Conservation (phyloP, 2,888 invertebrate genomes). For the Ganaspis brasiliensis region DNA sequence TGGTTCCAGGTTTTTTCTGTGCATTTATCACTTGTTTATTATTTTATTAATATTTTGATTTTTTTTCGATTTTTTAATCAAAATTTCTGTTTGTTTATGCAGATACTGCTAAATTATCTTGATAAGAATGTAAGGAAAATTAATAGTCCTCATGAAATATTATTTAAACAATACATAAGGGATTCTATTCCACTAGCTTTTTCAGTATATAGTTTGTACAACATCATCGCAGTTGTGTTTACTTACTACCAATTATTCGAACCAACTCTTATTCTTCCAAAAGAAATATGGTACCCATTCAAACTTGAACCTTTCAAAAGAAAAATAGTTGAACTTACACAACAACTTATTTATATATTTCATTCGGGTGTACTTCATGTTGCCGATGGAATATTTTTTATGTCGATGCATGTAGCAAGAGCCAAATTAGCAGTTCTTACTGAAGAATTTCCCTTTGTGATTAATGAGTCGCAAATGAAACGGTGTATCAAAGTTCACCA, state of each 20-base stretch:
- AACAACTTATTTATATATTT: conserved; percentile 5
- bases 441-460: background rate
- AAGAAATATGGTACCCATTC: conserved; percentile 27
- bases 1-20: too few species aligned
- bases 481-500: conserved; percentile 5
- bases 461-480: background rate
- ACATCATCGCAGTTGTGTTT: background rate
- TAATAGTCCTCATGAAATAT: background rate
- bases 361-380: background rate
- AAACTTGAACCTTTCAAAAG: background rate
- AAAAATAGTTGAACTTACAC: background rate
- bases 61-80: background rate
- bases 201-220: background rate
- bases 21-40: too few species aligned
- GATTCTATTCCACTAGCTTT: background rate
- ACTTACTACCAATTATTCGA: background rate
- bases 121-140: background rate
- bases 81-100: background rate
- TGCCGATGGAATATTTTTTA: conserved; percentile 6
- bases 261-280: conserved; percentile 1
- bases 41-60: too few species aligned
- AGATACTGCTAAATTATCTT: background rate
- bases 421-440: background rate
- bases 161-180: background rate
- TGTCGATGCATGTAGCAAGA: conserved; percentile 21